Evolutionary conservation across 1,140 invertebrate species (phyloP), one percentile per base, ranked within the genome.

Genomic region (Rhopalosiphum padi): DNA sequence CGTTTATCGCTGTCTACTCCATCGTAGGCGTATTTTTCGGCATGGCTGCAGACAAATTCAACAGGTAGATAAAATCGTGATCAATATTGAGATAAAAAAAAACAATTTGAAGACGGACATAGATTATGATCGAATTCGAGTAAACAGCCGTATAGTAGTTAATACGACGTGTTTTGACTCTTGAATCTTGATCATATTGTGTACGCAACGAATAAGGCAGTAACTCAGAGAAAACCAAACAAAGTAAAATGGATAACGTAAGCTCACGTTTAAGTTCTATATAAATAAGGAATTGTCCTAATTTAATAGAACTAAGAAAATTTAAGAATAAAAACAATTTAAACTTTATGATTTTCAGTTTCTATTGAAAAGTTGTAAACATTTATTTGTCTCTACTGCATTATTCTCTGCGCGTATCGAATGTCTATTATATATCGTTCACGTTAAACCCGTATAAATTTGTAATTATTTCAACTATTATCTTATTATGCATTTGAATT

Each of bases 1-100:
- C 97, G 94, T 99, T 99, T 95, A 98, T 99, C 94, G 97, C 98
- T 22, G 97, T 98, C 43, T 99, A 98, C 95, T 99, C 98, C 1
- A 96, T 99, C 48, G 97, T 97, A 35, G 98, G 98, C 5, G 97
- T 99, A 22, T 96, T 98, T 92, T 96, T 99, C 94, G 98, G 98
- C n/a, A 96, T 98, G 87, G 96, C 97, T 0, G 98, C 98, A 6
- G 98, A 99, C 94, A 97, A 96, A 95, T 96, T 96, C 94, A 96
- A 96, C 94, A 96, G 96, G 96, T 96, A 94, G 60, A 91, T n/a
- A 7, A 90, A 68, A 55, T 25, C 35, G 48, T 23, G 35, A 90
- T 51, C 18, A 35, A 22, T 0, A 43, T 18, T 30, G 8, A 35
- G 9, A 22, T 9, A 21, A 18, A n/a, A 87, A 48, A 15, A n/a